Evolutionary conservation across 2,888 invertebrate species (phyloP), one percentile per base, ranked within the genome.

Genomic region (Epistrophella euchroma): DNA sequence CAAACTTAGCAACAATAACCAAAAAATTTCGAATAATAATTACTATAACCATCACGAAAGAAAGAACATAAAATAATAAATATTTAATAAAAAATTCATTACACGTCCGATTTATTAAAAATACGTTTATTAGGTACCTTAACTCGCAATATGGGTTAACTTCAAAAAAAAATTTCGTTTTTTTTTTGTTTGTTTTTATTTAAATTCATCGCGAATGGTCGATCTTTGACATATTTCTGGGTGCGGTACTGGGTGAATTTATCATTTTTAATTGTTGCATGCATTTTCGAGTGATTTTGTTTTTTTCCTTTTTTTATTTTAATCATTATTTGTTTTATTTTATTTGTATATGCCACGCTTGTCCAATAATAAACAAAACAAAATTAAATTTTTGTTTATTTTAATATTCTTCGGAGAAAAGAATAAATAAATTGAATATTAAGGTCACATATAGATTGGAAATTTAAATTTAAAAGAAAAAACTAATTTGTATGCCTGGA

Each of bases 151-250:
- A 82, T 86, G 82, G 82, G 86, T 86, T 82, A 86, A 68, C 82
- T 64, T 78, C 28, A 11, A 70, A 60, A 11, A 70, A 60, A 56
- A 37, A 37, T 37, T 60, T 40, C 9, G 3, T 7, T 13, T 19
- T 58, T 22, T 37, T 60, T 58, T 19, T 37, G n/a, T n/a, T n/a
- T n/a, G n/a, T 68, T 55, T 64, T 66, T 74, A 86, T 86, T 86
- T 82, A 82, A 74, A 86, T 86, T 86, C 86, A 86, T 81, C 77
- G 74, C 71, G 71, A 71, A 75, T 83, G 80, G 83, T 75, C 87
- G 88, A 88, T 89, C 89, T 88, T 88, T 88, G 89, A 89, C 89
- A 89, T 70, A 82, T 89, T 88, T 88, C 50, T 87, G 89, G 89
- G 89, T 88, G 89, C 73, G 88, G 88, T 87, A 68, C 81, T 73